Evolutionary conservation across 2,888 invertebrate species (phyloP).

Genomic region (Diabrotica balteata): DNA sequence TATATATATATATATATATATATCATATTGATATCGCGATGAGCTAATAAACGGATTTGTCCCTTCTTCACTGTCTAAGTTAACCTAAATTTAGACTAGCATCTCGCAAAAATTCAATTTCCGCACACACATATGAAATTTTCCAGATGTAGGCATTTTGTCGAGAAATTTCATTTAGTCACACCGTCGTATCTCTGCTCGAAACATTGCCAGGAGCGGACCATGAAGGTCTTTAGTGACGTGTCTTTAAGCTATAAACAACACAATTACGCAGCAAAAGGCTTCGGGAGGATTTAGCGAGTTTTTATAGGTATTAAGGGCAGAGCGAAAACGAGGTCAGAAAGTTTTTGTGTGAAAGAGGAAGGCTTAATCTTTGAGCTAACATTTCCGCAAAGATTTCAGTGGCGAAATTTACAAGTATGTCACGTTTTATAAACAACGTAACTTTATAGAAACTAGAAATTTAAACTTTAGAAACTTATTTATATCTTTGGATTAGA

Average conservation of each 20-base stretch:
- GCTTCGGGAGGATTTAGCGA: background rate
- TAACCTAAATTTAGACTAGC: background rate
- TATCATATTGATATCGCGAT: too few species aligned
- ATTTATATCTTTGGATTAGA: too few species aligned
- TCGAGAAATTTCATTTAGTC: slow-evolving; percentile 16
- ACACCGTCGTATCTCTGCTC: background rate
- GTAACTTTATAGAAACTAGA: too few species aligned
- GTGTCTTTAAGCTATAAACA: background rate
- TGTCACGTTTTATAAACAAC: too few species aligned
- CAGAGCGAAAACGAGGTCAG: background rate
- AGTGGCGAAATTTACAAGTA: too few species aligned
- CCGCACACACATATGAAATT: slow-evolving; percentile 1
- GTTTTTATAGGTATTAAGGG: background rate
- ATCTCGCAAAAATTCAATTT: slow-evolving; percentile 6
- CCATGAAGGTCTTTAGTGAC: background rate
- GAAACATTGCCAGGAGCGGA: background rate
- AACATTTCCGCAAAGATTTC: too few species aligned
- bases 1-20: too few species aligned
- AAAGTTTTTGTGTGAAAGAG: too few species aligned
- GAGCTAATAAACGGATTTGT: too few species aligned
- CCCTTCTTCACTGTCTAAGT: background rate
- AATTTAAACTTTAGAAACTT: too few species aligned
- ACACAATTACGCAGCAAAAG: background rate
- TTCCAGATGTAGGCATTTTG: slow-evolving; percentile 4
- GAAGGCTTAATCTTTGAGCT: too few species aligned